phyloP scores from a whole-genome alignment of 2,113 vertebrate genomes.

The Cavia aperea region DNA sequence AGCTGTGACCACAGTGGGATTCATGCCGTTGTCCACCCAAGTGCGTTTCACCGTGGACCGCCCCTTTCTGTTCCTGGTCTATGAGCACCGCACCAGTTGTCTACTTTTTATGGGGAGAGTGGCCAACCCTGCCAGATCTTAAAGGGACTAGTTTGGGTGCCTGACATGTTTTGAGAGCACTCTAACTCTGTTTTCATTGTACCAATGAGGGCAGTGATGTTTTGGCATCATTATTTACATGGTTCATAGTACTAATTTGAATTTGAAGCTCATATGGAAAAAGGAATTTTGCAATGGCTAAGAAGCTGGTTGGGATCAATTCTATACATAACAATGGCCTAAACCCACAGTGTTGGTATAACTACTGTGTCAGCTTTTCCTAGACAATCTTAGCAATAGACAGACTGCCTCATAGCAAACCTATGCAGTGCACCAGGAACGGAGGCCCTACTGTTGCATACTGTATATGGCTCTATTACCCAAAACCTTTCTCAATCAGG shows the following conservation, averaged over 20 bases:
- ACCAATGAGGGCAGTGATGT: constrained; percentile 11
- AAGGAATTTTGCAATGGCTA: neutral
- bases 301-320: neutral
- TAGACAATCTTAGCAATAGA: neutral
- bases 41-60: constrained; percentile 86
- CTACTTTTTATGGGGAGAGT: constrained; percentile 95
- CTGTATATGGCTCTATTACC: neutral
- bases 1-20: constrained; percentile 87
- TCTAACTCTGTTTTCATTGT: constrained; percentile 4
- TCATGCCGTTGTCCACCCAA: constrained; percentile 96
- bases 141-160: constrained; percentile 35
- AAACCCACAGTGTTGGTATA: neutral
- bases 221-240: neutral
- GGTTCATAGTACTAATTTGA: neutral
- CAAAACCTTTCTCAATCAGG: neutral
- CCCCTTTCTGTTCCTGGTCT: constrained; percentile 94
- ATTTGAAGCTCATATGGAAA: neutral
- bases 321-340: neutral
- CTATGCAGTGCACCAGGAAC: neutral
- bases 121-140: constrained; percentile 82
- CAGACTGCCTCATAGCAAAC: neutral
- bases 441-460: neutral
- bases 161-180: neutral
- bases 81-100: constrained; percentile 93
- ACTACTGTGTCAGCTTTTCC: neutral